phyloP scores from a whole-genome alignment of 2,888 invertebrate species.

The Epinotia bilunana region DNA sequence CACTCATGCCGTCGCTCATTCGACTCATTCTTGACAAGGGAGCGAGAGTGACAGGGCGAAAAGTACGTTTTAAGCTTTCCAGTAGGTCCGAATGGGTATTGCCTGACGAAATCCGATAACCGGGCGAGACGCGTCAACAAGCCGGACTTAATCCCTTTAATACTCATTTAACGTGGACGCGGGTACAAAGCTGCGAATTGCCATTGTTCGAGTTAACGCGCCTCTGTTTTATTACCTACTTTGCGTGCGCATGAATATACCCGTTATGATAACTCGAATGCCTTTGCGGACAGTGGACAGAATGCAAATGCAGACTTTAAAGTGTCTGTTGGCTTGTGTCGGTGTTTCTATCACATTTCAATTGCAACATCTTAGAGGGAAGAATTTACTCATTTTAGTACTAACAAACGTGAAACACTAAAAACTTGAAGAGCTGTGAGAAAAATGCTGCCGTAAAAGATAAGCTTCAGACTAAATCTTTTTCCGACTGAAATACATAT shows the following conservation, averaged over 20 bases:
- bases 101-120: constrained; percentile 74
- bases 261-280: constrained; percentile 41
- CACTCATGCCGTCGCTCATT: constrained; percentile 11
- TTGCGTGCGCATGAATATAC: constrained; percentile 40
- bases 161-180: constrained; percentile 73
- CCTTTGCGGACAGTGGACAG: constrained; percentile 23
- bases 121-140: constrained; percentile 79
- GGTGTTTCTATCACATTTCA: not conserved
- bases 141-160: constrained; percentile 80
- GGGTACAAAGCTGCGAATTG: constrained; percentile 63
- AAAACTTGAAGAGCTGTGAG: not conserved
- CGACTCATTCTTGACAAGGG: not conserved
- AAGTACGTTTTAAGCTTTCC: constrained; percentile 6
- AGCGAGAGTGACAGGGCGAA: constrained; percentile 15
- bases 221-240: constrained; percentile 63
- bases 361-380: not conserved
- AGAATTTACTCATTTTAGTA: not conserved
- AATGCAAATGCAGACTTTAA: constrained; percentile 20
- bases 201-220: constrained; percentile 69
- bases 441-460: not conserved
- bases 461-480: not conserved
- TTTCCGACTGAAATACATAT: not conserved
- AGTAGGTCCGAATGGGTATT: constrained; percentile 52
- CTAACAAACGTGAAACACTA: not conserved
- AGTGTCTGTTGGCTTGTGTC: not conserved